Conservation (phyloP, 2,797 vertebrate species). For the Hydrophis major region DNA sequence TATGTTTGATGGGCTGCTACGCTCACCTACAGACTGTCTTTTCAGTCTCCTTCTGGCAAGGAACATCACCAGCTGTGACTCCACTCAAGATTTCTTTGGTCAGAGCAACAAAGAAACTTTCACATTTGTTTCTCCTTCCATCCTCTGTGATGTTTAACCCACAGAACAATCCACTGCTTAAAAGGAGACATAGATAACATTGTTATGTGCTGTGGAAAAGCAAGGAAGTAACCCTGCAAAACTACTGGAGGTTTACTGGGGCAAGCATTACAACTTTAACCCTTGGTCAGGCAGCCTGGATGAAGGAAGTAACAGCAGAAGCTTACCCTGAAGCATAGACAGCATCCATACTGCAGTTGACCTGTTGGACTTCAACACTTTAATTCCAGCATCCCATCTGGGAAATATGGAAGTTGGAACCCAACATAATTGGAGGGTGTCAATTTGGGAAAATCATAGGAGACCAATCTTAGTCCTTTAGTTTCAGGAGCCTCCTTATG, state of each 20-base stretch:
- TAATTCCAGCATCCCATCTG: background rate
- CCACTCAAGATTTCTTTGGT: background rate
- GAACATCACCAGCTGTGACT: background rate
- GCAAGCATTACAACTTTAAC: background rate
- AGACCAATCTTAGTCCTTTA: background rate
- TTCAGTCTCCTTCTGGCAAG: background rate
- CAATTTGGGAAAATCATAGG: background rate
- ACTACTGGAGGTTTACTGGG: background rate
- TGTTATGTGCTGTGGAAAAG: background rate
- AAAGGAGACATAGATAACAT: slow-evolving; percentile 21
- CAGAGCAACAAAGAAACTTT: background rate
- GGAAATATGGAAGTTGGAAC: background rate
- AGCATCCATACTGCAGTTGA: background rate
- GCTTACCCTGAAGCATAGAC: background rate
- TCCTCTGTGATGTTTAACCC: slow-evolving; percentile 13
- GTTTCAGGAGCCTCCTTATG: background rate
- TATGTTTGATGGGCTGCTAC: background rate
- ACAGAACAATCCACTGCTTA: slow-evolving; percentile 13
- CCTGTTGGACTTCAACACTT: background rate
- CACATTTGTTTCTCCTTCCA: background rate
- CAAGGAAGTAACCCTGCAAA: background rate
- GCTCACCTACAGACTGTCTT: background rate
- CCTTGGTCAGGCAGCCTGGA: background rate
- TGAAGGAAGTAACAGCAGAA: no score
- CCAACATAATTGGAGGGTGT: background rate